phyloP scores from a whole-genome alignment of 2,888 invertebrate species.

The Drosophila mimica region DNA sequence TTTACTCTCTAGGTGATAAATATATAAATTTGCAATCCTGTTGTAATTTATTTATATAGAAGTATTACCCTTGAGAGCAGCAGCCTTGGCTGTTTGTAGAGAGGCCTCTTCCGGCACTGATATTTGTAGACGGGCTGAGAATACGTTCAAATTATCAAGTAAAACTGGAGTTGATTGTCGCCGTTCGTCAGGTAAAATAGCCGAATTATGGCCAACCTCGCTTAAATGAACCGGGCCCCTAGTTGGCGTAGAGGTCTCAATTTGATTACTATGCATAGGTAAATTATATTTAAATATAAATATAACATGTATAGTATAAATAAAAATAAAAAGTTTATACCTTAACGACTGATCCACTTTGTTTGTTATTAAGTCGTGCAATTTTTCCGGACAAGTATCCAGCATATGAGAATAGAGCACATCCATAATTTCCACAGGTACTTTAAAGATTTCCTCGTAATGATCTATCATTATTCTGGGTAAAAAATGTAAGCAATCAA shows the following conservation, averaged over 20 bases:
- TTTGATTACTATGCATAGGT: constrained; percentile 7
- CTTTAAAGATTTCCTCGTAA: constrained; percentile 89
- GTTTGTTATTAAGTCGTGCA: constrained; percentile 87
- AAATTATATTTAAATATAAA: not conserved
- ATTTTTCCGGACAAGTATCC: constrained; percentile 92
- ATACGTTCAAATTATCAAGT: constrained; percentile 86
- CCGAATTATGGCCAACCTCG: not conserved
- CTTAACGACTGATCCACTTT: constrained; percentile 37
- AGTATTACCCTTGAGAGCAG: constrained; percentile 84
- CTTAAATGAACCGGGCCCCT: not conserved
- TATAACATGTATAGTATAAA: not conserved
- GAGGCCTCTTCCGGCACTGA: constrained; percentile 85
- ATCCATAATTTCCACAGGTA: constrained; percentile 93
- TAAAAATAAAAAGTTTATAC: constrained; percentile 18
- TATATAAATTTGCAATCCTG: not conserved
- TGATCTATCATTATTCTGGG: constrained; percentile 89
- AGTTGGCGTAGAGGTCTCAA: not conserved
- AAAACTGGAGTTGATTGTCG: constrained; percentile 87
- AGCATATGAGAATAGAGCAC: constrained; percentile 94
- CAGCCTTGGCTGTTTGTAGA: constrained; percentile 74
- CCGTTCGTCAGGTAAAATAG: constrained; percentile 78
- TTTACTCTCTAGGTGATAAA: constrained; percentile 18
- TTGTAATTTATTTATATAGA: not conserved
- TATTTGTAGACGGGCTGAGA: constrained; percentile 93
- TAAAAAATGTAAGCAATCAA: constrained; percentile 7